Percentiles rank a stretch among this genome's conserved stretches.
These are phyloP conservation scores for Drosophila incognita DNA, from an alignment of 2,888 invertebrate species.

Conservation along the genomic window DNA sequence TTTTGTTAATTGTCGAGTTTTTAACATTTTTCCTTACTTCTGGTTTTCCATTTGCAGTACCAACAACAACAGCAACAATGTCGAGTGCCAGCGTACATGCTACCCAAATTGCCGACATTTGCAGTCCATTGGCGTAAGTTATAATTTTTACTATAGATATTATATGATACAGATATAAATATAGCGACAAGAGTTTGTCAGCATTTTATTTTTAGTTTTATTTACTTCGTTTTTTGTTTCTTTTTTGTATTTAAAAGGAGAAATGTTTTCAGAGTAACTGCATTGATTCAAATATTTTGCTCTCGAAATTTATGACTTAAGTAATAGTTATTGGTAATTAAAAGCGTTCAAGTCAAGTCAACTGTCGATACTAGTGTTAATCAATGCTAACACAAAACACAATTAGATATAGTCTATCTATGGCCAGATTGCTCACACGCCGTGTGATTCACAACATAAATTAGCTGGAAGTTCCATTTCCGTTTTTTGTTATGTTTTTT, in stretches of 20 bases:
- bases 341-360: neutral
- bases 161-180: neutral
- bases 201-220: neutral
- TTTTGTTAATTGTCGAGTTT: conserved; percentile 35
- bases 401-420: conserved; percentile 27
- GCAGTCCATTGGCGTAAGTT: conserved; percentile 84
- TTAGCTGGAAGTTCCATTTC: conserved; percentile 65
- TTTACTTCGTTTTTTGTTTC: neutral
- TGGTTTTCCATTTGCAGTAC: conserved; percentile 74
- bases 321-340: neutral
- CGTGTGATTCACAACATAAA: conserved; percentile 58
- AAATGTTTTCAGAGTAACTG: neutral
- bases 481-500: conserved; percentile 50
- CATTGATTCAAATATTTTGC: neutral
- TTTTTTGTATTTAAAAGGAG: neutral
- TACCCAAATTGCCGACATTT: conserved; percentile 85
- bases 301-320: neutral
- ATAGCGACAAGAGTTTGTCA: neutral
- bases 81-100: conserved; percentile 87
- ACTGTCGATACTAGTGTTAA: neutral
- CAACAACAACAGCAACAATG: conserved; percentile 85
- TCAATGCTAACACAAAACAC: conserved; percentile 2
- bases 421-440: conserved; percentile 61
- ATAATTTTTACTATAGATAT: conserved; percentile 12
- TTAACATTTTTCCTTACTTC: conserved; percentile 51